Evolutionary conservation across 2,888 invertebrate genomes (phyloP), one percentile per base, ranked within the genome.

Genomic region (Sympetrum striolatum): DNA sequence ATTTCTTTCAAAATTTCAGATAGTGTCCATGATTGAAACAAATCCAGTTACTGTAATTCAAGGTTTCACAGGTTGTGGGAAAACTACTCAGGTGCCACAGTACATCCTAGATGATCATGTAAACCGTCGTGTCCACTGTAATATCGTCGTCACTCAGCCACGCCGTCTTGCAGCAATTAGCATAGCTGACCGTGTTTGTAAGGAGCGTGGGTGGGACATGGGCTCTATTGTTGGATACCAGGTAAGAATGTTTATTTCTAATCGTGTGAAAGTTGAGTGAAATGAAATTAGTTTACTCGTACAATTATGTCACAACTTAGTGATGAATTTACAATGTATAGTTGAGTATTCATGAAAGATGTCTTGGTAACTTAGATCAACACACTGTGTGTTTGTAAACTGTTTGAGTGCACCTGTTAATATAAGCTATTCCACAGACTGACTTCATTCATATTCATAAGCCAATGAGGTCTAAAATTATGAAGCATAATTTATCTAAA

Each of bases 21-120:
- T 99, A 90, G 92, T 98, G 3, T 93, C 95, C 4, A 95, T 95
- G 90, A 96, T 99, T 15, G 94, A 95, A 31, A 94, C 95, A 0
- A 96, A 96, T 93, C 96, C 96, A 90, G 97, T 98, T 0, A 95
- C 97, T 0, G 95, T 99, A 18, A 96, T 99, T 81, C 97, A 98
- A 94, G 99, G 99, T 0, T 96, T 97, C 0, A 99, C 99, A 0
- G 99, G 99, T 0, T 98, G 98, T 93, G 99, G 99, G 31, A 98
- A 98, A 94, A 98, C 98, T 0, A 98, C 98, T 0, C 97, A 98
- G 94, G 97, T 98, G 0, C 98, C 99, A 0, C 99, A 99, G 93
- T 98, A 96, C 94, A 98, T 99, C 91, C 94, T 99, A n/a, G 98
- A 99, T 92, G 95, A 97, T 92, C 96, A 96, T 92, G 96, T 95